Base-by-base conservation (phyloP, 2,113 vertebrate genomes). In the Maccullochella peelii region DNA sequence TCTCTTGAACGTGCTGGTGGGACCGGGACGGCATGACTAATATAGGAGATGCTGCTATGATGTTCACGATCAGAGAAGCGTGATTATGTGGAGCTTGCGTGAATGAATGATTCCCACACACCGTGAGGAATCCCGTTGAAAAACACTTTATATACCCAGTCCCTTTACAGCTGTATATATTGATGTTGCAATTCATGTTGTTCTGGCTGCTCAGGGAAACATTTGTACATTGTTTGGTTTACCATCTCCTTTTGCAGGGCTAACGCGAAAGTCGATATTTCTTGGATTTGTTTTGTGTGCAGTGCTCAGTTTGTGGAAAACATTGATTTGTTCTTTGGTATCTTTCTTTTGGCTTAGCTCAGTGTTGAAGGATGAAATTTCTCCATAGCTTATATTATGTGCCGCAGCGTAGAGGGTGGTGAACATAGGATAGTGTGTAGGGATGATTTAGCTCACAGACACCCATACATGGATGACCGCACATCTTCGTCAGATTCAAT, bases 211-310 rank as follows among this genome's bases (percentile, higher is more conserved):
- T 86, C 58, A 7, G 72, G 73, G 83, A 86, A 87, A 83, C 73
- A 72, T 84, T 83, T 85, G 61, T 68, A 80, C 68, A 69, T 77
- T 77, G 76, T 83, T 84, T 69, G 25, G 47, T 81, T 90, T 70
- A 57, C 73, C 82, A 23, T 90, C 79, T 82, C 62, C 84, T 80
- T 47, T 79, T 80, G 38, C 81, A 65, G 73, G 18, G 75, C 81
- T 85, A 84, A 92, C 67, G 33, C 52, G 57, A 54, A 84, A 74
- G 84, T 92, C 82, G n/a, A 90, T 87, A 83, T 79, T 83, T 86
- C 69, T 62, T 47, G 70, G 75, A 77, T 85, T 86, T 79, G 83
- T 80, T 87, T 84, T 83, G 78, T 79, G 76, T 78, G 83, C 61
- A 76, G 54, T 83, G 85, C 73, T 91, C 79, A 88, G 81, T 81